Percentiles rank a stretch among this genome's conserved stretches.
phyloP scores from a whole-genome alignment of 1,140 invertebrate species.

The Campoletis sonorensis region DNA sequence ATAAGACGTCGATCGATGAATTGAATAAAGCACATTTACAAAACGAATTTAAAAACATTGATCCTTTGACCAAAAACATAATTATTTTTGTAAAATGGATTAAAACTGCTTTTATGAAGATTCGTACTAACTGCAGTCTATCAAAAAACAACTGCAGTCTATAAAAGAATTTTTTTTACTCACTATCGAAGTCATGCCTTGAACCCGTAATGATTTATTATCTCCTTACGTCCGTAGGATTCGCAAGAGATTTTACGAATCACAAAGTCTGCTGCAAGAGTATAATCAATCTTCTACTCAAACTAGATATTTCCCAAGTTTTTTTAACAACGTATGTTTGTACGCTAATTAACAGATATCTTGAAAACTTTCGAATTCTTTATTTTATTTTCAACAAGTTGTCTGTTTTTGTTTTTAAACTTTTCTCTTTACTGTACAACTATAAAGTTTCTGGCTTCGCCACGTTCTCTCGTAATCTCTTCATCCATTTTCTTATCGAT shows the following conservation, averaged over 20 bases:
- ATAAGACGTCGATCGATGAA: too few species aligned
- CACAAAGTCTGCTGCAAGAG: neutral
- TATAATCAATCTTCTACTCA: neutral
- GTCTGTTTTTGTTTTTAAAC: neutral
- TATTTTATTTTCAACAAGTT: neutral
- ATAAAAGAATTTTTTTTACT: neutral
- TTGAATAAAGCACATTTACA: too few species aligned
- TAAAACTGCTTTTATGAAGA: neutral
- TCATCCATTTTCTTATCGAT: too few species aligned
- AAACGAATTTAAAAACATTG: too few species aligned
- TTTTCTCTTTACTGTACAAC: too few species aligned
- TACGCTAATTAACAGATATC: slow-evolving; percentile 29
- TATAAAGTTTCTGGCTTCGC: too few species aligned
- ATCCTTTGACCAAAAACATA: too few species aligned
- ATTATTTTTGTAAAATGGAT: too few species aligned
- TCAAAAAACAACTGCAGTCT: neutral
- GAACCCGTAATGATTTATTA: neutral
- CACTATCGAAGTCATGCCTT: neutral
- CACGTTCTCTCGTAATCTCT: too few species aligned
- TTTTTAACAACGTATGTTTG: neutral
- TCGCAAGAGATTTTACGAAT: neutral
- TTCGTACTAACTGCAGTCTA: neutral
- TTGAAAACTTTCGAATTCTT: neutral
- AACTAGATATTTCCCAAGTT: neutral
- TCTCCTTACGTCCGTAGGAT: neutral